Percentiles rank a stretch among this genome's conserved stretches.
phyloP scores from a whole-genome alignment of 2,797 vertebrate species.

The Phoebastria nigripes region DNA sequence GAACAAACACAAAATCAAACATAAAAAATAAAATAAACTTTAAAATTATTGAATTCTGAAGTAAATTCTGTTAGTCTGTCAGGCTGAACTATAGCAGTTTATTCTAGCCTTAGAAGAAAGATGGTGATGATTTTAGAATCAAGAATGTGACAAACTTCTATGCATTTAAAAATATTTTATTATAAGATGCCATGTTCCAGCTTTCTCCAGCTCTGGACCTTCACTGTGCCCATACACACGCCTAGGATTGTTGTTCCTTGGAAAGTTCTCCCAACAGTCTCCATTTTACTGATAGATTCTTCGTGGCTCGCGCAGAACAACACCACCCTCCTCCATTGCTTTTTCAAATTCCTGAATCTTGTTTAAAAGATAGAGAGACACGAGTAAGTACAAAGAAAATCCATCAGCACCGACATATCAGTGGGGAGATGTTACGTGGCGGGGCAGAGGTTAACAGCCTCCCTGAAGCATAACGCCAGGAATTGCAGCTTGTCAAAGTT shows the following conservation, averaged over 20 bases:
- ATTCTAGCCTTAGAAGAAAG: background rate
- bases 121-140: background rate
- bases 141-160: background rate
- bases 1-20: background rate
- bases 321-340: slow-evolving; percentile 86
- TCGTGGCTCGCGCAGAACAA: slow-evolving; percentile 83
- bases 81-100: background rate
- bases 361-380: slow-evolving; percentile 1
- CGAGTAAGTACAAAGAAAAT: background rate
- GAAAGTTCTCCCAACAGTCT: accelerated
- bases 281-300: slow-evolving; percentile 76
- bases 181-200: background rate
- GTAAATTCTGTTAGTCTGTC: background rate
- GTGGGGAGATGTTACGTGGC: background rate
- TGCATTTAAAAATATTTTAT: slow-evolving; percentile 30
- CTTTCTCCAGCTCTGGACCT: background rate
- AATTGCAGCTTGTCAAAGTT: background rate
- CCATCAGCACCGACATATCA: background rate
- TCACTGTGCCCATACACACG: background rate
- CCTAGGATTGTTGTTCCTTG: background rate
- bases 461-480: background rate
- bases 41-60: background rate
- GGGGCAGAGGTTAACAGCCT: background rate
- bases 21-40: background rate
- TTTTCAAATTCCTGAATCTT: slow-evolving; percentile 84